A percentile compares a stretch with the other conserved stretches of the same genome.
Evolutionary conservation across 2,113 vertebrate species (phyloP).

Genomic region (Lichenostomus cassidix): DNA sequence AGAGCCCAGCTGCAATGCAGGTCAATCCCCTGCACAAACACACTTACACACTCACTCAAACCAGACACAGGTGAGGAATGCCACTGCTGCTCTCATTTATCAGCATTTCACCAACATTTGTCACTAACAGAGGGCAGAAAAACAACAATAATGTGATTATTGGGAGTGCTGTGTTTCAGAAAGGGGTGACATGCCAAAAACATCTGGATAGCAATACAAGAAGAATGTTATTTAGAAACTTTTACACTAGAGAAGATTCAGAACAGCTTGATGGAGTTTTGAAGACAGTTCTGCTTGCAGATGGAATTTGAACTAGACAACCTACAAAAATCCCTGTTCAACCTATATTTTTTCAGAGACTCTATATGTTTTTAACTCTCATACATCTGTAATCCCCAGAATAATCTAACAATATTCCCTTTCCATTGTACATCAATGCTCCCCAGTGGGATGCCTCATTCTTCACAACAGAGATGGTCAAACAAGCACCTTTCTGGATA

Average conservation of each 20-base stretch:
- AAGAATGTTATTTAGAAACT: background rate
- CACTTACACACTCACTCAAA: background rate
- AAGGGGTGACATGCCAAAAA: background rate
- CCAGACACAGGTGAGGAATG: background rate
- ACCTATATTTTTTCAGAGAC: background rate
- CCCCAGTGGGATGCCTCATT: background rate
- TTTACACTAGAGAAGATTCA: background rate
- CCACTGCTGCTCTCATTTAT: background rate
- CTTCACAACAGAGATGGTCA: background rate
- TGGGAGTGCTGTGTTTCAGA: background rate
- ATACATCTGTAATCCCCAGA: background rate
- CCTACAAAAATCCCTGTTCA: background rate
- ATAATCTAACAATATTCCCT: background rate
- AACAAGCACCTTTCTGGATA: background rate
- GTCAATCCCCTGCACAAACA: no score
- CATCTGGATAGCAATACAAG: background rate
- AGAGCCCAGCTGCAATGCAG: background rate
- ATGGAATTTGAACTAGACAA: background rate
- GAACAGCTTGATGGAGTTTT: background rate
- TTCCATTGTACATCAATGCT: background rate
- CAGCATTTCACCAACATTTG: background rate
- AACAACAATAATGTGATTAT: background rate
- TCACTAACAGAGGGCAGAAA: background rate
- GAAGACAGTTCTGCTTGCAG: background rate
- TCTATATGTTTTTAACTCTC: background rate